Evolutionary conservation across 1,140 invertebrate genomes (phyloP).

Genomic region (Drosophila pectinifera): DNA sequence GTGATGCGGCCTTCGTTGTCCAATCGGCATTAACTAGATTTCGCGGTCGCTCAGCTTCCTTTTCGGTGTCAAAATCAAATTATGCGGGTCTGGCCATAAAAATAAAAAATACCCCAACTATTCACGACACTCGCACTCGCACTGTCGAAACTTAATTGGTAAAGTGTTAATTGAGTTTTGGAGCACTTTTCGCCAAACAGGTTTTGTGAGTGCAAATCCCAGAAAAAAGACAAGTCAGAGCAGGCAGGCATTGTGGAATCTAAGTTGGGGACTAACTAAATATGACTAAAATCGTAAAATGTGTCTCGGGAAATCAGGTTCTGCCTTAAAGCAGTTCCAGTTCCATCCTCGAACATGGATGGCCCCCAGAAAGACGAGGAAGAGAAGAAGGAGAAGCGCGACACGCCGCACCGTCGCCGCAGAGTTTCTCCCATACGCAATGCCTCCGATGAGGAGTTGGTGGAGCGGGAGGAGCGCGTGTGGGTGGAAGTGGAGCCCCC

Average conservation of each 20-base stretch:
- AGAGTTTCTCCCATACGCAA: not conserved
- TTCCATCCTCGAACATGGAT: conserved; percentile 47
- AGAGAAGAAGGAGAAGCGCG: not conserved
- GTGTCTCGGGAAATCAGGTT: conserved; percentile 29
- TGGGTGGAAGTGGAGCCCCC: not conserved
- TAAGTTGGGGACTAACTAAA: conserved; percentile 37
- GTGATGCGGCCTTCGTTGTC: conserved; percentile 17
- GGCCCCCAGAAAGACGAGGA: conserved; percentile 11
- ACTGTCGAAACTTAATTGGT: conserved; percentile 33
- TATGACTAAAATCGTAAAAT: conserved; percentile 68
- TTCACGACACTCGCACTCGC: conserved; percentile 32
- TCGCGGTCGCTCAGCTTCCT: conserved; percentile 45
- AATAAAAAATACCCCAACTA: not conserved
- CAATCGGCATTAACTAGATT: conserved; percentile 22
- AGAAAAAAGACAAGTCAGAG: conserved; percentile 24
- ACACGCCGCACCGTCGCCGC: not conserved
- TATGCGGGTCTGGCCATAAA: conserved; percentile 36
- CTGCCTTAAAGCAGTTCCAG: conserved; percentile 24
- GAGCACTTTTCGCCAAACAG: conserved; percentile 46
- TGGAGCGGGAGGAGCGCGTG: conserved; percentile 1
- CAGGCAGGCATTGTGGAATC: conserved; percentile 21
- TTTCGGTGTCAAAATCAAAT: conserved; percentile 50
- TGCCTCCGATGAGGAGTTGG: not conserved
- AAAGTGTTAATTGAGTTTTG: conserved; percentile 56
- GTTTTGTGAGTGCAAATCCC: conserved; percentile 46